These are phyloP conservation scores for Laupala kohalensis DNA, from an alignment of 1,140 invertebrate species.

Conservation along the genomic window DNA sequence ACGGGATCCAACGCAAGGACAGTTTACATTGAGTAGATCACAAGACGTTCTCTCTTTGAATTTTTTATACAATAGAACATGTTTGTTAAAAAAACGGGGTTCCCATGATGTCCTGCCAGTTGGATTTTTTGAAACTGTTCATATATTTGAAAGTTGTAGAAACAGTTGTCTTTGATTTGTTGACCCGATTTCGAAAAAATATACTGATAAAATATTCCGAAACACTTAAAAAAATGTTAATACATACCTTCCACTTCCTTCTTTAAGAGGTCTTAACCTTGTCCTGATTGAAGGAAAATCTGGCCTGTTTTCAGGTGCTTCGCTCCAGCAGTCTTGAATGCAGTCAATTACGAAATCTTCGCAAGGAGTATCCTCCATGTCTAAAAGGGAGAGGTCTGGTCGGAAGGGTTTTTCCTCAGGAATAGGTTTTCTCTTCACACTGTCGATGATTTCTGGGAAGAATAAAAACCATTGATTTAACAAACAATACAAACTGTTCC, in stretches of 20 bases:
- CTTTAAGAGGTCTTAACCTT: conserved; percentile 73
- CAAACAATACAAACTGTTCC: too few relatives aligned
- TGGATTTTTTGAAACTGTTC: too few relatives aligned
- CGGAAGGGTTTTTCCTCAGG: conserved; percentile 57
- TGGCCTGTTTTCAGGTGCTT: conserved; percentile 63
- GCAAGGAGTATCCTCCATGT: conserved; percentile 47
- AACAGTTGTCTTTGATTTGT: too few relatives aligned
- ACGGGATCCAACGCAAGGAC: too few relatives aligned
- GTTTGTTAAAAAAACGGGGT: too few relatives aligned
- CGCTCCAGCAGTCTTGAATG: conserved; percentile 78
- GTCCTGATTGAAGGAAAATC: conserved; percentile 67
- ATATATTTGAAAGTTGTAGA: too few relatives aligned
- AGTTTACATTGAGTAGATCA: too few relatives aligned
- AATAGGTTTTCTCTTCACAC: conserved; percentile 50
- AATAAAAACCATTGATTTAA: too few relatives aligned
- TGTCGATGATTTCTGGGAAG: conserved; percentile 60
- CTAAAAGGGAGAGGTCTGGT: conserved; percentile 53
- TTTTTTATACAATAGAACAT: too few relatives aligned
- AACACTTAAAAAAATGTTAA: not conserved
- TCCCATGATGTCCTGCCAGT: too few relatives aligned
- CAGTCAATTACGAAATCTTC: conserved; percentile 63
- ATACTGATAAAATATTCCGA: not conserved
- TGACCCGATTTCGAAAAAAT: too few relatives aligned
- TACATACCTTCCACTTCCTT: conserved; percentile 50
- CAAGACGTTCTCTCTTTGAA: too few relatives aligned